Percentiles rank a stretch among this genome's conserved stretches.
These are phyloP conservation scores for Chalcis sispes DNA, from an alignment of 2,888 invertebrate species.

Conservation along the genomic window DNA sequence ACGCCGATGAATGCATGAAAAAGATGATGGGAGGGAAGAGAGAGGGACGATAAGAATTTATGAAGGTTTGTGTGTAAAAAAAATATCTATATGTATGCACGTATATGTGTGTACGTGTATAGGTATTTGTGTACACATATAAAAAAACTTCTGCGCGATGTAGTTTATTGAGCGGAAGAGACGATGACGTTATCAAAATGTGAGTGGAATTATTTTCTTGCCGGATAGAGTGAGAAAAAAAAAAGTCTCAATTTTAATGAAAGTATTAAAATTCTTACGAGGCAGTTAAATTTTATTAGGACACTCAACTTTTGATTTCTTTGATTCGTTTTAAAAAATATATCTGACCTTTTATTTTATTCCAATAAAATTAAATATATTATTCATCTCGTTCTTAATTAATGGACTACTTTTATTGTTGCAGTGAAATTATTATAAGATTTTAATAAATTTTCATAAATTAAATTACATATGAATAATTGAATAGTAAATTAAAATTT, in stretches of 20 bases:
- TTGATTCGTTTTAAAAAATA: no score
- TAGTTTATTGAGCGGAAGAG: slow-evolving; percentile 53
- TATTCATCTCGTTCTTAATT: no score
- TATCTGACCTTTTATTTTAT: no score
- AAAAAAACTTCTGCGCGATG: slow-evolving; percentile 44
- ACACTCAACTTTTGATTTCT: no score
- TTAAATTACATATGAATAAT: background rate
- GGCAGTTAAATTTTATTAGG: no score
- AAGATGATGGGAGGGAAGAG: slow-evolving; percentile 9
- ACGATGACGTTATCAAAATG: slow-evolving; percentile 53
- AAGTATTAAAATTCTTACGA: slow-evolving; percentile 31
- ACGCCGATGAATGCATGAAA: slow-evolving; percentile 46
- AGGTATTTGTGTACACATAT: background rate
- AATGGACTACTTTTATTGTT: background rate
- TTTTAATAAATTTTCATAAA: background rate
- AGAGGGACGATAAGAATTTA: slow-evolving; percentile 54
- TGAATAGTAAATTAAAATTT: no score
- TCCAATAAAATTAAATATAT: no score
- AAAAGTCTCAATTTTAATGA: background rate
- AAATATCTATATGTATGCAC: background rate
- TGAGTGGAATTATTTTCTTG: slow-evolving; percentile 44
- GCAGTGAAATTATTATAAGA: no score
- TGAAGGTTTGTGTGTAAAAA: slow-evolving; percentile 33
- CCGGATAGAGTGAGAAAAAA: background rate
- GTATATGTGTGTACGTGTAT: slow-evolving; percentile 13